A percentile compares a stretch with the other conserved stretches of the same genome.
Conservation (phyloP, 2,797 vertebrate genomes). For the Labroides dimidiatus region DNA sequence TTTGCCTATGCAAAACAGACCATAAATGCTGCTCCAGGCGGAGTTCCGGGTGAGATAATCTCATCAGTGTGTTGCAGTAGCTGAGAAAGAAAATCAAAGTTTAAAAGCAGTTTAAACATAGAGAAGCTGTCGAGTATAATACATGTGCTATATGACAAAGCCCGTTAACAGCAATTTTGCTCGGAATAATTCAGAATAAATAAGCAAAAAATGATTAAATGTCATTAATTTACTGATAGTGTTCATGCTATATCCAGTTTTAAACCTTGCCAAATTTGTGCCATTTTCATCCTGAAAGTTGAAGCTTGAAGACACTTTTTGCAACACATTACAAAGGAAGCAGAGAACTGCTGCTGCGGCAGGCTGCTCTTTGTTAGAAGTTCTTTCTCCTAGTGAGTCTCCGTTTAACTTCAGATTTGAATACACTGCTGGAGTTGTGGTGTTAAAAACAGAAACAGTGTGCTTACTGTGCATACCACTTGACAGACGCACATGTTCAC, state of each 20-base stretch:
- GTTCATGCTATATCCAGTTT: background rate
- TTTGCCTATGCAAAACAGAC: constrained; percentile 19
- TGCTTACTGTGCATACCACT: constrained; percentile 16
- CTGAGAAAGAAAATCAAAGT: constrained; percentile 7
- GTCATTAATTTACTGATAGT: background rate
- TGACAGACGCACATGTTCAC: background rate
- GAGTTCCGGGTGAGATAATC: constrained; percentile 17
- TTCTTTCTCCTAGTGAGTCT: constrained; percentile 13
- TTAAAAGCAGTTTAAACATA: background rate
- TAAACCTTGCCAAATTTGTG: constrained; percentile 1
- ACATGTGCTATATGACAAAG: background rate
- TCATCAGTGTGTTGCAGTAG: constrained; percentile 9
- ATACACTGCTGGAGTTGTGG: constrained; percentile 30
- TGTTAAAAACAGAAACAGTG: constrained; percentile 34
- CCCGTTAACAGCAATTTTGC: background rate
- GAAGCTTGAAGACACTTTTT: constrained; percentile 16
- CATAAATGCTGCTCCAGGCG: constrained; percentile 14
- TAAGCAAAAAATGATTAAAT: background rate
- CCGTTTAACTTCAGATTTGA: constrained; percentile 28
- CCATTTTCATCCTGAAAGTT: constrained; percentile 17
- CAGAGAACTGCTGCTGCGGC: constrained; percentile 28
- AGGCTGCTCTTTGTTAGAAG: constrained; percentile 21
- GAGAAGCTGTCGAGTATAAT: background rate
- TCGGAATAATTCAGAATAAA: background rate
- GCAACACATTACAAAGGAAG: constrained; percentile 13